Base-by-base conservation (phyloP, 2,113 vertebrate species). In the Engystomops pustulosus region DNA sequence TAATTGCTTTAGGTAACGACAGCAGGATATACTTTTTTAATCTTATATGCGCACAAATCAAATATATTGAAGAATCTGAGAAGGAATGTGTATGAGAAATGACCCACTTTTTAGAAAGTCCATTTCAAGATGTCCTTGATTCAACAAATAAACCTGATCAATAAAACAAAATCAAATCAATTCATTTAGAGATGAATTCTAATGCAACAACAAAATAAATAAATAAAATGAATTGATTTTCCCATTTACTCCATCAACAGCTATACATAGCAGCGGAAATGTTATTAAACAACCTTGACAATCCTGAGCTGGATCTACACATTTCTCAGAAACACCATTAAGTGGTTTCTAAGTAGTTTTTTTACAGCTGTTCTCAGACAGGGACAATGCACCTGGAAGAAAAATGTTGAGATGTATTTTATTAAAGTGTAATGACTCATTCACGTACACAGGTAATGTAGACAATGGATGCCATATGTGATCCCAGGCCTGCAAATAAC, bases 311-410 rank as follows among this genome's bases (percentile, higher is more conserved):
- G 62, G 14, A 32, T 18, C 62, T 17, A 67, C 62, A 67, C 62
- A 49, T 49, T 74, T 74, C 71, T 49, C 71, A 74, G 71, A 74
- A 74, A 74, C 25, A 74, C 45, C 23, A 74, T 74, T 74, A 49
- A 49, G 71, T 74, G 71, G 71, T 74, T 74, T 67, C 62, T 67
- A 67, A 67, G 62, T 67, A 67, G 62, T 67, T 74, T 74, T 45
- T 32, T 45, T 74, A 74, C 44, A 74, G 44, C 71, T 49, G 44
- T 74, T 18, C 71, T 74, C 44, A 74, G 17, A 67, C 62, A 36
- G 5, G 32, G 27, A 67, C 62, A 36, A 36, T 36, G 62, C 62
- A 67, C 62, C 62, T 67, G 62, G 62, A 67, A 67, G 62, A 67
- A 30, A 67, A 67, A 36, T 10, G 32, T 36, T 25, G 8, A 18